Percentiles rank a stretch among this genome's conserved stretches.
These are phyloP conservation scores for Cheilosia impressa DNA, from an alignment of 2,888 invertebrate species.

Conservation along the genomic window DNA sequence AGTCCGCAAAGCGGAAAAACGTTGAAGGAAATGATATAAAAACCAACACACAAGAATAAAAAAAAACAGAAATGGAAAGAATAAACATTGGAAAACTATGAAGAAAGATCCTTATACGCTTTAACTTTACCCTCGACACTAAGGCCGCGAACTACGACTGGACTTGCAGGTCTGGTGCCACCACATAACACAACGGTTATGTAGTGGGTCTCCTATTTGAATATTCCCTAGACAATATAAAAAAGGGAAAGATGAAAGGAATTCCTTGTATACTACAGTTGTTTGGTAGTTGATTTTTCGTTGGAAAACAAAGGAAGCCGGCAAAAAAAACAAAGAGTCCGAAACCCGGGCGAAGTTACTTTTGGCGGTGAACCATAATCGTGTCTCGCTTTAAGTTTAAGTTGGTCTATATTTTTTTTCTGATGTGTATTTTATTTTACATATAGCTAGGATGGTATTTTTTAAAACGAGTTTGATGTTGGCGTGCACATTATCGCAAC, in stretches of 20 bases:
- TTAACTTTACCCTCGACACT: constrained; percentile 34
- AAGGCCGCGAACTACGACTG: constrained; percentile 43
- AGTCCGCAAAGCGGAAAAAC: constrained; percentile 72
- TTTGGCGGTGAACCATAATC: constrained; percentile 24
- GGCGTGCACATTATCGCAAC: constrained; percentile 3
- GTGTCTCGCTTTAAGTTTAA: constrained; percentile 12
- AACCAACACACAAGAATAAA: constrained; percentile 16
- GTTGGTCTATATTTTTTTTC: neutral
- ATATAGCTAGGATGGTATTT: neutral
- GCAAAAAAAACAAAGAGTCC: constrained; percentile 20
- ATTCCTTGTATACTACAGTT: constrained; percentile 20
- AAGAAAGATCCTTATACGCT: constrained; percentile 44
- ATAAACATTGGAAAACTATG: constrained; percentile 58
- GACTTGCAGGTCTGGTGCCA: constrained; percentile 23
- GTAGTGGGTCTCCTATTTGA: constrained; percentile 5
- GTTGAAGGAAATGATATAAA: constrained; percentile 57
- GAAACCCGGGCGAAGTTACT: constrained; percentile 33
- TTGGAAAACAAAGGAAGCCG: constrained; percentile 24
- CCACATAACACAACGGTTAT: constrained; percentile 16
- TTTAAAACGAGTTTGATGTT: neutral
- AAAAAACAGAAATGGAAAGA: constrained; percentile 14
- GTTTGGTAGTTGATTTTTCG: constrained; percentile 44
- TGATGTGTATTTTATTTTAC: neutral
- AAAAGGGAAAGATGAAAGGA: constrained; percentile 6
- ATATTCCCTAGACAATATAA: constrained; percentile 7